Conservation (phyloP, 2,113 vertebrate species). For the Ciconia boyciana region DNA sequence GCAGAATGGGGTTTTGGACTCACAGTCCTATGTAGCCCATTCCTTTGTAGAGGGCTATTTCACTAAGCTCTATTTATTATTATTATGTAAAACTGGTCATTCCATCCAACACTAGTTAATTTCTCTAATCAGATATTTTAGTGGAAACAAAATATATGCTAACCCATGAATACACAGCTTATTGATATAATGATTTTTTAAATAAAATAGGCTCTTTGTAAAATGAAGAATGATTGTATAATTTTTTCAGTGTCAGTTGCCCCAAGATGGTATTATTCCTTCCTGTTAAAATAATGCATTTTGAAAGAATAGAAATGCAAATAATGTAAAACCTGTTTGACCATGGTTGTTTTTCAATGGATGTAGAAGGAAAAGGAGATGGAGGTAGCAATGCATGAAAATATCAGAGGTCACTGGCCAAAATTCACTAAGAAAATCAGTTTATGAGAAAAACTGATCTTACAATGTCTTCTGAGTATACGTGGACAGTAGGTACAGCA, state of each 20-base stretch:
- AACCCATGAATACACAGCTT: neutral
- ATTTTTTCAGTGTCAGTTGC: neutral
- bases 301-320: neutral
- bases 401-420: neutral
- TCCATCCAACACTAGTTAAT: neutral
- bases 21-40: fast-evolving
- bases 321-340: neutral
- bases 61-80: neutral
- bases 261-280: neutral
- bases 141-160: neutral
- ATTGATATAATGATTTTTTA: neutral
- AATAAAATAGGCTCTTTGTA: neutral
- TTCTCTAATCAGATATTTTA: neutral
- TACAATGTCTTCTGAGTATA: neutral
- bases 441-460: neutral
- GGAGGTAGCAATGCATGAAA: neutral
- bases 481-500: neutral
- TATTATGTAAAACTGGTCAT: neutral
- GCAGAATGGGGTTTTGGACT: neutral
- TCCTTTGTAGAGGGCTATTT: neutral
- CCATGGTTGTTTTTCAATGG: neutral
- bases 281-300: neutral
- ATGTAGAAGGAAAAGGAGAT: neutral
- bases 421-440: neutral
- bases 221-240: neutral